Evolutionary conservation across 2,797 vertebrate species (phyloP), one percentile per base, ranked within the genome.

Genomic region (Neosilurus mollespiculum): DNA sequence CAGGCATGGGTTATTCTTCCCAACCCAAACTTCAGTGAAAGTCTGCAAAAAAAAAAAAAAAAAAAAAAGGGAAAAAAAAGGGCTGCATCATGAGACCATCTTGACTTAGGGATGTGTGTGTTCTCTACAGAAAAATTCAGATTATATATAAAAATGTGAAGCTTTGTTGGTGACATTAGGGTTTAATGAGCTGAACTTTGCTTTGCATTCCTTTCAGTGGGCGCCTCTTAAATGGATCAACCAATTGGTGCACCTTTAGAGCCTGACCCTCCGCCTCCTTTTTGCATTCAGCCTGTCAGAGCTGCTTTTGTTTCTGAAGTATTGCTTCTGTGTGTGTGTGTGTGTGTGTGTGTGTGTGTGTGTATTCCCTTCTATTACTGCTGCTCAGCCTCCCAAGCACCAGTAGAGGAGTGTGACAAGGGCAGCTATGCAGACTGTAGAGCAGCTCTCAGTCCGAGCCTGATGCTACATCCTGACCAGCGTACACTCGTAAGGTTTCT

Each of bases 361-460:
- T 82, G 82, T 87, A 43, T 66, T 30, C 34, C 70, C 85, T 85
- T 84, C 83, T 67, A 81, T 89, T 92, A 91, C 89, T 84, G 88
- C 87, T 83, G 78, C 88, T 88, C 89, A 90, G 87, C 85, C 89
- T 92, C 93, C 88, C 92, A 90, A 91, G 91, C 91, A 93, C 89
- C 92, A 90, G 77, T 92, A 91, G 92, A 91, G 89, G 87, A 90
- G 91, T 90, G 90, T 89, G 88, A 90, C 89, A 88, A 89, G 93
- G 92, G 92, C 87, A 89, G 88, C 91, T 91, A 95, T 94, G 94
- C 93, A 91, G 92, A 91, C 90, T 90, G 86, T 88, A 82, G 83
- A 90, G 86, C 88, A 91, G 90, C 87, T 73, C 80, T 86, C 87
- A 77, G 11, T 88, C 83, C 15, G 87, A 90, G 90, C 90, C 92